Conservation (phyloP, 37 sponge, comb jelly and placozoan species). For the Chondrosia reniformis region DNA sequence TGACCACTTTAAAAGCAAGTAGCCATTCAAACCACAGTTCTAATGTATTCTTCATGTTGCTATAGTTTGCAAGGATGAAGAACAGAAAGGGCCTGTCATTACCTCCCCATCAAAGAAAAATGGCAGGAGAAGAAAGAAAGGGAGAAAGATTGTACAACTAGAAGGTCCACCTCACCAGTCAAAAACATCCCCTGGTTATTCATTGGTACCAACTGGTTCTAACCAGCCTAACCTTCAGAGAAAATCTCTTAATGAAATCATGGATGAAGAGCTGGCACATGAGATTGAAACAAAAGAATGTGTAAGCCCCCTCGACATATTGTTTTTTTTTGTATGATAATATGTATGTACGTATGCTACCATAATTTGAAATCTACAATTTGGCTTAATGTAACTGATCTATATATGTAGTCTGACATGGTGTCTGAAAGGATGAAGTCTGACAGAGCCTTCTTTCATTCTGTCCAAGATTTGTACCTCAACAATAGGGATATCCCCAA, state of each 20-base stretch:
- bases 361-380: neutral
- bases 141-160: neutral
- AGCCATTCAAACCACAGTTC: too few species aligned
- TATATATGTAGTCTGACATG: neutral
- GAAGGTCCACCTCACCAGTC: neutral
- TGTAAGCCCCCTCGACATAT: neutral
- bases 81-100: too few species aligned
- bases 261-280: slow-evolving; percentile 24
- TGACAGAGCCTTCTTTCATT: neutral
- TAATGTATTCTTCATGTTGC: too few species aligned
- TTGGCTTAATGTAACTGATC: neutral
- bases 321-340: neutral
- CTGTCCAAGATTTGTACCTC: neutral
- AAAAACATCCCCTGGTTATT: neutral
- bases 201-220: too few species aligned
- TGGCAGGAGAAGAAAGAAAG: neutral
- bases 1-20: too few species aligned
- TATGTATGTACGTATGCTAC: neutral
- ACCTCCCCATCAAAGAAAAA: neutral
- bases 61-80: too few species aligned
- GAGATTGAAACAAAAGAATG: neutral
- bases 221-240: neutral
- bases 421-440: neutral
- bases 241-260: neutral
- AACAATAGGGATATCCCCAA: neutral